A percentile compares a stretch with the other conserved stretches of the same genome.
phyloP scores from a whole-genome alignment of 1,140 invertebrate species.

The Drosophila sulfurigaster region DNA sequence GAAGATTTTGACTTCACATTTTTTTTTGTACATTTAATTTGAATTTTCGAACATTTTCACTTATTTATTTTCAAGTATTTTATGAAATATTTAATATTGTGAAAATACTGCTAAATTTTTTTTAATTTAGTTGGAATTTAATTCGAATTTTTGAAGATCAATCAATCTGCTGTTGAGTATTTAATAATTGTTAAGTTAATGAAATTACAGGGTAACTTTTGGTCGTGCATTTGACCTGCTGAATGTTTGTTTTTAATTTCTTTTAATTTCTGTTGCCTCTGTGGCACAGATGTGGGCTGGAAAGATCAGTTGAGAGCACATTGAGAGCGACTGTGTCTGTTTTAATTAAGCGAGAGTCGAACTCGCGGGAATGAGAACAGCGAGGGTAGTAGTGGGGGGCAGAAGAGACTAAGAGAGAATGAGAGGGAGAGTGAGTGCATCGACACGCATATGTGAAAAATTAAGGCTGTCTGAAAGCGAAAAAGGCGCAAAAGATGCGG shows the following conservation, averaged over 20 bases:
- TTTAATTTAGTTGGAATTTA: too few species aligned
- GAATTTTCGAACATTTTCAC: too few species aligned
- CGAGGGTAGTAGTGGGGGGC: constrained; percentile 7
- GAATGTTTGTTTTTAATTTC: constrained; percentile 71
- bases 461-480: constrained; percentile 71
- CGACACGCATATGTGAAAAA: constrained; percentile 77
- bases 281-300: constrained; percentile 74
- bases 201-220: constrained; percentile 12
- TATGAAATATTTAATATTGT: too few species aligned
- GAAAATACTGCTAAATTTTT: too few species aligned
- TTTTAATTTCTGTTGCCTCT: constrained; percentile 68
- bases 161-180: too few species aligned
- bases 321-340: constrained; percentile 72
- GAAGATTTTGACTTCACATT: too few species aligned
- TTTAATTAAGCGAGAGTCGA: constrained; percentile 70
- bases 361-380: constrained; percentile 18
- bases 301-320: constrained; percentile 57
- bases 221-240: neutral
- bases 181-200: too few species aligned
- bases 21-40: too few species aligned
- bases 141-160: too few species aligned
- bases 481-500: constrained; percentile 73
- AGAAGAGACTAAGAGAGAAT: constrained; percentile 20
- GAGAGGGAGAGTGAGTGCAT: constrained; percentile 26
- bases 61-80: too few species aligned